Conservation (phyloP, 2,113 vertebrate species). For the Aphyosemion australe region DNA sequence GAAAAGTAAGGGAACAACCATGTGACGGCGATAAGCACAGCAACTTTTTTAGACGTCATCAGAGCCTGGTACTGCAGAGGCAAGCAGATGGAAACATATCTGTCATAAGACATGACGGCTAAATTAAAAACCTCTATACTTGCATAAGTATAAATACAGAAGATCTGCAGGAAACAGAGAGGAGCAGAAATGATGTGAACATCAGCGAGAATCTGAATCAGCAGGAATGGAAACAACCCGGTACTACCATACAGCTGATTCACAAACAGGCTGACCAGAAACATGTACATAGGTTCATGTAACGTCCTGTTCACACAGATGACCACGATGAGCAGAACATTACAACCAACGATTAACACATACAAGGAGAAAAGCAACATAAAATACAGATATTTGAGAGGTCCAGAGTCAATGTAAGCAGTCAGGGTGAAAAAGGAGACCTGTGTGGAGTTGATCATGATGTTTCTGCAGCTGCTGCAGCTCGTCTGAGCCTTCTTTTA, state of each 20-base stretch:
- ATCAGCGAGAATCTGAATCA: slow-evolving; percentile 7
- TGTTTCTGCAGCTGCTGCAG: not conserved
- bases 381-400: slow-evolving; percentile 11
- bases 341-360: not conserved
- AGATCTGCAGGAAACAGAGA: slow-evolving; percentile 28
- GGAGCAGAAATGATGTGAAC: not conserved
- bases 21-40: not conserved
- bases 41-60: slow-evolving; percentile 40
- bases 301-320: slow-evolving; percentile 61
- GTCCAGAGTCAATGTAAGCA: slow-evolving; percentile 4
- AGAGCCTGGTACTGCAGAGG: slow-evolving; percentile 67
- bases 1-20: slow-evolving; percentile 2
- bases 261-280: slow-evolving; percentile 62
- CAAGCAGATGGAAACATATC: slow-evolving; percentile 71
- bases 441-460: slow-evolving; percentile 13
- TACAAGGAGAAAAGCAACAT: not conserved
- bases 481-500: not conserved
- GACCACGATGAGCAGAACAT: slow-evolving; percentile 26
- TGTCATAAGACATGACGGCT: slow-evolving; percentile 73
- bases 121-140: slow-evolving; percentile 18
- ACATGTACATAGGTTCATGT: slow-evolving; percentile 74
- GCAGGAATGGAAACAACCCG: slow-evolving; percentile 22
- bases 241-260: slow-evolving; percentile 47
- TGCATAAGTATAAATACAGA: slow-evolving; percentile 3
- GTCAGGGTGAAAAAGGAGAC: slow-evolving; percentile 12